phyloP scores from a whole-genome alignment of 2,797 vertebrate species.

The Enteromius radiatus region DNA sequence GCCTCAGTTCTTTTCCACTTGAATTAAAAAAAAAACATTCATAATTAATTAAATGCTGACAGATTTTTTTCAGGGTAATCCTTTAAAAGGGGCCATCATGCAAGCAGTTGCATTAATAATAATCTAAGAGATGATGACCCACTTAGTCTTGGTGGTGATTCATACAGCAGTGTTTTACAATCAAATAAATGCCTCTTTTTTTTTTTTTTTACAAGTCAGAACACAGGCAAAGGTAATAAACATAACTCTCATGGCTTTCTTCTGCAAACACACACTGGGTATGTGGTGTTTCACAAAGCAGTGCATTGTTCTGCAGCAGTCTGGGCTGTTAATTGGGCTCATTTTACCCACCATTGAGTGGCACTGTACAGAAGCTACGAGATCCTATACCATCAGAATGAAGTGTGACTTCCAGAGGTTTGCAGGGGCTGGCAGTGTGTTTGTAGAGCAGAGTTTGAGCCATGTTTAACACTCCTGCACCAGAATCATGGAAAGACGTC shows the following conservation, averaged over 20 bases:
- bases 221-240: conserved; percentile 21
- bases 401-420: conserved; percentile 75
- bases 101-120: conserved; percentile 19
- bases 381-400: conserved; percentile 62
- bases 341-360: conserved; percentile 59
- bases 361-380: conserved; percentile 57
- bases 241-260: neutral
- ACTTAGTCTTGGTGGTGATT: conserved; percentile 54
- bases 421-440: conserved; percentile 62
- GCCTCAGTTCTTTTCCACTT: neutral
- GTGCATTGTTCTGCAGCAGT: conserved; percentile 58
- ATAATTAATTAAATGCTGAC: neutral
- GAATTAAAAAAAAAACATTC: neutral
- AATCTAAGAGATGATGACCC: conserved; percentile 56
- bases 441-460: conserved; percentile 45
- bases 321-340: conserved; percentile 60
- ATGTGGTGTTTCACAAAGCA: conserved; percentile 54
- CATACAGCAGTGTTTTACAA: conserved; percentile 53
- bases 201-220: conserved; percentile 66
- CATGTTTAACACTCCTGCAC: conserved; percentile 60
- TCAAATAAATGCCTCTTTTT: conserved; percentile 67
- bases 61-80: conserved; percentile 12
- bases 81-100: conserved; percentile 16
- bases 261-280: conserved; percentile 17
- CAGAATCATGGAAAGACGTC: conserved; percentile 55